phyloP scores from a whole-genome alignment of 1,140 invertebrate genomes.

The Drosophila guanche region DNA sequence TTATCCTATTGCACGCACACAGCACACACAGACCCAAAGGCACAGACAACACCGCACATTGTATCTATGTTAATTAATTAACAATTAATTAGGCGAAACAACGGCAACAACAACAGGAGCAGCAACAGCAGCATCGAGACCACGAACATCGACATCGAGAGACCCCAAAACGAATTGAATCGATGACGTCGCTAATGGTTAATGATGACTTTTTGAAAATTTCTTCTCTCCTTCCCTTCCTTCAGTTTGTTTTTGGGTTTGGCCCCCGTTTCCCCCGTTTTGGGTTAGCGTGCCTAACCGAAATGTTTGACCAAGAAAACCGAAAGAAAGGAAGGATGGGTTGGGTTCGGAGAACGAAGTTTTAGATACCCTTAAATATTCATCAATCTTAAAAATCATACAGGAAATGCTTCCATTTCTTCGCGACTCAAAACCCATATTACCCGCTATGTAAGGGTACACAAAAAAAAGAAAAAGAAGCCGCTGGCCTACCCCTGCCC shows the following conservation, averaged over 20 bases:
- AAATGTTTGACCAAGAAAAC: constrained; percentile 57
- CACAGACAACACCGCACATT: constrained; percentile 34
- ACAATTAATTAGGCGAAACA: constrained; percentile 78
- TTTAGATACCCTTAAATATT: too few species aligned
- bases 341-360: too few species aligned
- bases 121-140: constrained; percentile 15
- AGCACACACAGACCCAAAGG: constrained; percentile 10
- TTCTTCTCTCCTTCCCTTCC: constrained; percentile 24
- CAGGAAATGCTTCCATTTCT: too few species aligned
- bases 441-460: too few species aligned
- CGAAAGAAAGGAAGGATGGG: neutral
- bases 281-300: constrained; percentile 72
- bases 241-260: constrained; percentile 52
- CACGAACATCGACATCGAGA: constrained; percentile 34
- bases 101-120: constrained; percentile 23
- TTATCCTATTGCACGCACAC: constrained; percentile 41
- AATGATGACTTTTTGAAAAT: constrained; percentile 70
- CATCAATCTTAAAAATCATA: too few species aligned
- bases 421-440: too few species aligned
- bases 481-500: constrained; percentile 41
- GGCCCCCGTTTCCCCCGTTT: constrained; percentile 61
- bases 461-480: constrained; percentile 28
- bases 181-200: constrained; percentile 80
- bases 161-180: constrained; percentile 34
- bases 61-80: constrained; percentile 82